A percentile compares a stretch with the other conserved stretches of the same genome.
These are phyloP conservation scores for Sebastes schlegelii DNA, from an alignment of 2,113 vertebrate genomes.

Conservation along the genomic window DNA sequence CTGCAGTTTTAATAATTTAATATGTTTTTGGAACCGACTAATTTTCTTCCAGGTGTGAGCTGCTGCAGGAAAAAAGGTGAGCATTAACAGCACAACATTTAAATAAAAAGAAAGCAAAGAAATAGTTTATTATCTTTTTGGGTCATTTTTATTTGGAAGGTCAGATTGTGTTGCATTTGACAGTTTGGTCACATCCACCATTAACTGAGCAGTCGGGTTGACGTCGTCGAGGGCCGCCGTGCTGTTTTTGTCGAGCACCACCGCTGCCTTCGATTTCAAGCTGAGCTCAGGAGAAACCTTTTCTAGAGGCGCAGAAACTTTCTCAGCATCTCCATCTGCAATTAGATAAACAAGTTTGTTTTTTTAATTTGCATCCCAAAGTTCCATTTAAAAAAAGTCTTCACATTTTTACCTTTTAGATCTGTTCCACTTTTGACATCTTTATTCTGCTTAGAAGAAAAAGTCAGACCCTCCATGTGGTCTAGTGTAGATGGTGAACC, in stretches of 20 bases:
- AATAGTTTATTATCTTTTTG: slow-evolving; percentile 57
- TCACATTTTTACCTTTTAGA: slow-evolving; percentile 17
- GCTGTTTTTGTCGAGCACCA: background rate
- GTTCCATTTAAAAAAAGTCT: background rate
- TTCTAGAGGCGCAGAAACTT: background rate
- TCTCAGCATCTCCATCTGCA: slow-evolving; percentile 12
- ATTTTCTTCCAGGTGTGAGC: no score
- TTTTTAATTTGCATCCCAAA: background rate
- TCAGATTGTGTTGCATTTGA: slow-evolving; percentile 32
- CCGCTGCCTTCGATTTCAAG: fast-evolving
- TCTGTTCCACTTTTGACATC: background rate
- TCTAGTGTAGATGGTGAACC: background rate
- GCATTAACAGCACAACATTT: background rate
- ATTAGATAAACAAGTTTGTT: no score
- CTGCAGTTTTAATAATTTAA: no score
- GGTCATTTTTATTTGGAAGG: background rate
- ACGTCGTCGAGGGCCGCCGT: background rate
- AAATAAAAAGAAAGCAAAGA: background rate
- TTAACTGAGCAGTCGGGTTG: background rate
- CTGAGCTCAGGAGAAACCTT: background rate
- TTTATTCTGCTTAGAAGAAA: background rate
- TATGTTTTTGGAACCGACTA: no score
- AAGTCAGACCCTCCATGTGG: background rate
- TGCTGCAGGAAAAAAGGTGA: background rate
- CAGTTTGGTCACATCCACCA: fast-evolving